These are phyloP conservation scores for Drosophila birchii DNA, from an alignment of 2,888 invertebrate species.

Conservation along the genomic window DNA sequence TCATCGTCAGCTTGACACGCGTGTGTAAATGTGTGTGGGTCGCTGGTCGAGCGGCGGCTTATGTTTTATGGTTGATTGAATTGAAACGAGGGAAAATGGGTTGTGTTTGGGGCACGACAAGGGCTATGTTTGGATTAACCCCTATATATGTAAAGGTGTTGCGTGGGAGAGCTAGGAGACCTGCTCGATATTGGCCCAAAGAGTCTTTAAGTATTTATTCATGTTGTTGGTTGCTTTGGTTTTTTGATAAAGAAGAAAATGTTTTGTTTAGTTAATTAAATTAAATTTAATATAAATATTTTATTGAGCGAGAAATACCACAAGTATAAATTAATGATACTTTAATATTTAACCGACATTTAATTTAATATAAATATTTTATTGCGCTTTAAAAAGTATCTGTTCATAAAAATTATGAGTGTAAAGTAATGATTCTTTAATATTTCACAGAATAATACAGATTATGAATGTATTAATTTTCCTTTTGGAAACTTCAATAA, in stretches of 20 bases:
- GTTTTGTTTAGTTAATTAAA: neutral
- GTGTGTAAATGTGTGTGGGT: constrained; percentile 46
- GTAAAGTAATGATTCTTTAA: no score
- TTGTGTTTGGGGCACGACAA: constrained; percentile 1
- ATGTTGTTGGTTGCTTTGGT: neutral
- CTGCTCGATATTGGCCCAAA: neutral
- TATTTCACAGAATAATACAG: rapidly evolving
- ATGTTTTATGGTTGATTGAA: constrained; percentile 71
- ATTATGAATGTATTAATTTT: neutral
- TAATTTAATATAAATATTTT: no score
- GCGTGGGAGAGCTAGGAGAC: neutral
- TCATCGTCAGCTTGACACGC: constrained; percentile 53
- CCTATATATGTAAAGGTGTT: constrained; percentile 14
- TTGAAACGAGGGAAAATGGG: constrained; percentile 57
- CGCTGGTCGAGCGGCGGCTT: constrained; percentile 14
- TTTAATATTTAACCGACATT: neutral
- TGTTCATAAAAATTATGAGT: no score
- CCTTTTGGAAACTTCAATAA: neutral
- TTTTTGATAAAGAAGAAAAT: neutral
- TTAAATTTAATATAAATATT: neutral
- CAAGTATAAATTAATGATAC: no score
- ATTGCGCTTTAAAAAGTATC: no score
- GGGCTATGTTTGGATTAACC: constrained; percentile 12
- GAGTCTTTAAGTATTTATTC: neutral
- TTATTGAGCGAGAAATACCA: neutral